These are phyloP conservation scores for Fringilla coelebs DNA, from an alignment of 2,797 vertebrate species.

Conservation along the genomic window DNA sequence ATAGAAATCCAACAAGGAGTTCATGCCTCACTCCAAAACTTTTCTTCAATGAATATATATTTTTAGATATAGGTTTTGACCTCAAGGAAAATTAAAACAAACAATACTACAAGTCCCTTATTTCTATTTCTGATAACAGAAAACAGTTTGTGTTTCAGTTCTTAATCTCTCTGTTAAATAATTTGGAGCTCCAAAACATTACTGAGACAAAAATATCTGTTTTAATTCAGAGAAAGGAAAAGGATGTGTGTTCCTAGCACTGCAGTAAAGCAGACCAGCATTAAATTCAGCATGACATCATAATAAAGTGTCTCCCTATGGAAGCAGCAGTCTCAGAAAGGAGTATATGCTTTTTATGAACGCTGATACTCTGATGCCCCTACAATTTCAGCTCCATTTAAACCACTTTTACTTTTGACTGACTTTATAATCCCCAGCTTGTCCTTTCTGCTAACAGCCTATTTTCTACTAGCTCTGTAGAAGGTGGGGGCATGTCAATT, in stretches of 20 bases:
- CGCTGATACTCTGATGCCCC: neutral
- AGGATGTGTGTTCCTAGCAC: neutral
- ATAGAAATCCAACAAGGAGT: neutral
- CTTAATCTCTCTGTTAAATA: neutral
- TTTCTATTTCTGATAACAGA: neutral
- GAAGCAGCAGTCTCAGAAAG: neutral
- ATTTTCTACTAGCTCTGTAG: neutral
- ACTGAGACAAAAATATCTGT: neutral
- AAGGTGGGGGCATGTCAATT: neutral
- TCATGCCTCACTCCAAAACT: neutral
- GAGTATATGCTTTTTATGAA: neutral
- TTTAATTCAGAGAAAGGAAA: neutral
- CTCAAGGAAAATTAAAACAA: neutral
- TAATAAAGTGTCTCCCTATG: neutral
- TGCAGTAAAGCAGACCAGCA: neutral
- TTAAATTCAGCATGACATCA: neutral
- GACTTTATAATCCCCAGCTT: neutral
- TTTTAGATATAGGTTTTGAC: neutral
- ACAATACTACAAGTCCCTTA: neutral
- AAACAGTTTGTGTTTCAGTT: neutral
- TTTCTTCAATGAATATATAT: neutral
- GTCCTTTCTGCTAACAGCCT: neutral
- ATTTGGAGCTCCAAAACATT: neutral
- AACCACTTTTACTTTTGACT: neutral
- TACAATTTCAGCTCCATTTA: neutral